Base-by-base conservation (phyloP, 1,140 invertebrate species). In the Parapsyche elsis region DNA sequence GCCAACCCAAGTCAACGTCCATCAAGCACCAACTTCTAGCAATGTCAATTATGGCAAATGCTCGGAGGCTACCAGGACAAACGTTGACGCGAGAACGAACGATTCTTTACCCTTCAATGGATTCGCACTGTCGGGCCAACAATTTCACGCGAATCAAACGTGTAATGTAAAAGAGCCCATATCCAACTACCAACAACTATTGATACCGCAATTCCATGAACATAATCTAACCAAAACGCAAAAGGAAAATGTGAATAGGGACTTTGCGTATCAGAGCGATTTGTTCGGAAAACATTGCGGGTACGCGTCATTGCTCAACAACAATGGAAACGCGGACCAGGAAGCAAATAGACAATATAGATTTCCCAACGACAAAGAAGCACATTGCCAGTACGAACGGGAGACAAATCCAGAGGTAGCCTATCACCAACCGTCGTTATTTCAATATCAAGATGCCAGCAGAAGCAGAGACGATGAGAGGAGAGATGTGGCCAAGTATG, bases 231-330 rank as follows among this genome's bases (percentile, higher is more conserved):
- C n/a, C 9, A n/a, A 76, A 30, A 57, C 16, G 5, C 53, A 46
- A 76, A 45, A 61, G 9, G 70, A 71, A 30, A 71, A 14, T 45
- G 9, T 14, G 24, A 71, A 26, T 45, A 76, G 26, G 46, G 76
- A 77, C 14, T 57, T 24, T 59, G 4, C 74, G 30, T 77, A 67
- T 45, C 73, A 76, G 23, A 49, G 53, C 9, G 76, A 77, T 24
- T 16, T 77, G 12, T 77, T 77, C 19, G 76, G 76, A 64, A 77
- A 59, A 19, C 76, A 77, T 21, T 77, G 76, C 16, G 30, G 76
- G n/a, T 77, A 77, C 45, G 76, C 21, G 14, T 26, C 76, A 0
- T 46, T 77, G 57, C 19, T 77, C 16, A 30, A 12, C 9, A 16
- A 61, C 26, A 67, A 30, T 19, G 16, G 0, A 9, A 45, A 76